Evolutionary conservation across 2,113 vertebrate species (phyloP).

Genomic region (Poeciliopsis prolifica): DNA sequence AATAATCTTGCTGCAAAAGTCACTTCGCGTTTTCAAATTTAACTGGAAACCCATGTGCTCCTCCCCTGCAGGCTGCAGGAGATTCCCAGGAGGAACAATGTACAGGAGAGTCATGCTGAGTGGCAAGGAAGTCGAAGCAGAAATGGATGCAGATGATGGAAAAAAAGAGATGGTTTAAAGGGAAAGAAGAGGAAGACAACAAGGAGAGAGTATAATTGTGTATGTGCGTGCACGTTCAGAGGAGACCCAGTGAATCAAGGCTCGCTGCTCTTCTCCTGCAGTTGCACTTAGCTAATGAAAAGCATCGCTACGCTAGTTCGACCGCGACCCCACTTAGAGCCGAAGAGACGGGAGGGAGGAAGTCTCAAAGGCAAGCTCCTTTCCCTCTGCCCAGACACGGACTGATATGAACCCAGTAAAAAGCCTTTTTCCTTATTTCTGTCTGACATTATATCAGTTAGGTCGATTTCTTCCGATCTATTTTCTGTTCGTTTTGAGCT

Average conservation of each 20-base stretch:
- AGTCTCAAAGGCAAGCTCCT: conserved; percentile 55
- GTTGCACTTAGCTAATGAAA: conserved; percentile 82
- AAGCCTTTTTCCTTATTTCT: not conserved
- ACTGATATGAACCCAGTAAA: not conserved
- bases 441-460: not conserved
- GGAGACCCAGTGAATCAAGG: conserved; percentile 66
- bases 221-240: conserved; percentile 48
- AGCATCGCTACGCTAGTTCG: conserved; percentile 61
- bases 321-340: conserved; percentile 69
- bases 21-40: not conserved
- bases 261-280: conserved; percentile 54
- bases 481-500: not conserved
- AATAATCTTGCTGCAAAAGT: not conserved
- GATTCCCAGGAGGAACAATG: conserved; percentile 54
- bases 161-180: conserved; percentile 22
- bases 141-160: conserved; percentile 36
- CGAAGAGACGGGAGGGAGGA: conserved; percentile 23
- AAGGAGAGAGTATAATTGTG: conserved; percentile 27
- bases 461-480: not conserved
- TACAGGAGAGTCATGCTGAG: conserved; percentile 33
- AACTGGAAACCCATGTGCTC: not conserved
- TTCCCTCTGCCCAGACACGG: conserved; percentile 42
- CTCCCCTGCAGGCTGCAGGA: conserved; percentile 29
- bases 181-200: conserved; percentile 28
- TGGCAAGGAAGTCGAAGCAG: conserved; percentile 16